phyloP scores from a whole-genome alignment of 1,140 invertebrate species.

The Episyrphus balteatus region DNA sequence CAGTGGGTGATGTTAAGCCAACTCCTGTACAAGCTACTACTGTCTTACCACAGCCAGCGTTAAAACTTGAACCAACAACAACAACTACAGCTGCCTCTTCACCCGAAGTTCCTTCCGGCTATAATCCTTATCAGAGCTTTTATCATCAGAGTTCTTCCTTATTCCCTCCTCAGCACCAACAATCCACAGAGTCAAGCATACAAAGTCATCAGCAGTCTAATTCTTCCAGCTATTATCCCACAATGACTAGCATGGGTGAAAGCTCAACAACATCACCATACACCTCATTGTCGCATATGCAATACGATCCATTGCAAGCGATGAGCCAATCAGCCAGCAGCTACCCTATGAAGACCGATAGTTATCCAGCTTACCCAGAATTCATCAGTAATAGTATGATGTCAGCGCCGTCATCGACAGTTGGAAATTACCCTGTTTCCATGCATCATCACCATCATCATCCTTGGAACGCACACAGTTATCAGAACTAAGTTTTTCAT shows the following conservation, averaged over 20 bases:
- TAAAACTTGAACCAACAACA: background rate
- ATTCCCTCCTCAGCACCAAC: constrained; percentile 6
- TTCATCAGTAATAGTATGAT: too few relatives aligned
- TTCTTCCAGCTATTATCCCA: background rate
- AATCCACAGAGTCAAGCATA: constrained; percentile 1
- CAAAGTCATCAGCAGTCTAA: background rate
- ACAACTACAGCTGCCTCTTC: background rate
- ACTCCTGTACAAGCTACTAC: background rate
- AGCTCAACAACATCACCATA: background rate
- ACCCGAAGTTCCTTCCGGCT: constrained; percentile 14
- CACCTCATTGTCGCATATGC: background rate
- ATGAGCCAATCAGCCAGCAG: too few relatives aligned
- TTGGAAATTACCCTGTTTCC: too few relatives aligned
- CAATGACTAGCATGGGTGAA: background rate
- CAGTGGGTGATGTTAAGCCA: background rate
- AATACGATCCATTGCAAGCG: too few relatives aligned
- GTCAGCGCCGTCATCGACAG: too few relatives aligned
- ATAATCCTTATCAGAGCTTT: constrained; percentile 24
- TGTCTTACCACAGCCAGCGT: background rate
- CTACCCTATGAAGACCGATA: too few relatives aligned
- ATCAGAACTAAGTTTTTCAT: too few relatives aligned
- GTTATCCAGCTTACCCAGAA: too few relatives aligned
- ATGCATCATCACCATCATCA: too few relatives aligned
- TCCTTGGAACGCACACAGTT: too few relatives aligned
- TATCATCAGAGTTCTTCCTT: constrained; percentile 18